Evolutionary conservation across 2,888 invertebrate species (phyloP).

Genomic region (Carterocephalus palaemon): DNA sequence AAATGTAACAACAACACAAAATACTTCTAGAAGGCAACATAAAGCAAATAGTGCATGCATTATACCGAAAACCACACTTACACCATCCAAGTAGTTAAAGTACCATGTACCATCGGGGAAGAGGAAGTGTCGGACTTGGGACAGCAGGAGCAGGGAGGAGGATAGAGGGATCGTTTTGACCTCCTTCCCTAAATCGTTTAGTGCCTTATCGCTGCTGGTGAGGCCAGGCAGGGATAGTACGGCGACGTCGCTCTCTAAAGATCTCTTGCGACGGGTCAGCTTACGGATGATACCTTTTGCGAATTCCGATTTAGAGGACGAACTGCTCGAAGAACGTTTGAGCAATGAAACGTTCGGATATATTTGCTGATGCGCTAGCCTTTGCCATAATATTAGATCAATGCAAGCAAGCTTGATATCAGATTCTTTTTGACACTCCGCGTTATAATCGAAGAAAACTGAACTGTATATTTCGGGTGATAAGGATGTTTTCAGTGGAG

Average conservation of each 20-base stretch:
- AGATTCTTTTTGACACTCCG: conserved; percentile 44
- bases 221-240: conserved; percentile 60
- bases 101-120: conserved; percentile 70
- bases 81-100: conserved; percentile 71
- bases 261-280: conserved; percentile 48
- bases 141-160: conserved; percentile 59
- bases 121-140: conserved; percentile 60
- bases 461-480: conserved; percentile 64
- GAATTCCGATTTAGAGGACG: conserved; percentile 51
- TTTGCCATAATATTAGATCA: conserved; percentile 70
- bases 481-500: conserved; percentile 42
- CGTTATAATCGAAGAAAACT: conserved; percentile 64
- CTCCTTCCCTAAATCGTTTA: conserved; percentile 61
- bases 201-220: conserved; percentile 51
- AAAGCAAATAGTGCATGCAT: conserved; percentile 36
- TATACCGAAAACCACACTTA: conserved; percentile 63
- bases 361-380: conserved; percentile 51
- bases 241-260: conserved; percentile 53
- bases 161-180: conserved; percentile 57
- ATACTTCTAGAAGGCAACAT: conserved; percentile 3
- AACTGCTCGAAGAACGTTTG: conserved; percentile 43
- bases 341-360: conserved; percentile 60
- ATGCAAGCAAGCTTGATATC: conserved; percentile 55
- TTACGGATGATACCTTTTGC: conserved; percentile 50
- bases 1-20: not conserved